These are phyloP conservation scores for Anodontia alba DNA, from an alignment of 2,888 invertebrate species.

Conservation along the genomic window DNA sequence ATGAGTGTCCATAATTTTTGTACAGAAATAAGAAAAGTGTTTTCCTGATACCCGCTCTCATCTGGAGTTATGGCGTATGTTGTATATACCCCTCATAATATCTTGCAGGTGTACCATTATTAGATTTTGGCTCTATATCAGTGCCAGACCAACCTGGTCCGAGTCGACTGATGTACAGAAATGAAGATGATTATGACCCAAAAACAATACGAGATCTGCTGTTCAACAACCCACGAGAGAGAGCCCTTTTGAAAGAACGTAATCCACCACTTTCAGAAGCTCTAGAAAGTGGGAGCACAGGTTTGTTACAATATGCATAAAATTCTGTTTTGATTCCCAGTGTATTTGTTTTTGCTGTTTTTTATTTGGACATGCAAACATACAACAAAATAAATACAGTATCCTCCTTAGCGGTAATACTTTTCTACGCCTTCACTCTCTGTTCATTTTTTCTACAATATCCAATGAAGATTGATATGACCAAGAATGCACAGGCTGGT, in stretches of 20 bases:
- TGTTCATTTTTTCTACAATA: too few relatives aligned
- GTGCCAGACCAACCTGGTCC: constrained; percentile 87
- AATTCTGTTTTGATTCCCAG: too few relatives aligned
- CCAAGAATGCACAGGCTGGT: too few relatives aligned
- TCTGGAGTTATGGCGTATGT: too few relatives aligned
- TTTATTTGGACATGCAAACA: too few relatives aligned
- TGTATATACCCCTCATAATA: too few relatives aligned
- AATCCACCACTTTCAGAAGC: constrained; percentile 97
- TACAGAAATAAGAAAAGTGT: too few relatives aligned
- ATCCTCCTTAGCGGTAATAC: neutral
- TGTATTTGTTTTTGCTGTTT: too few relatives aligned
- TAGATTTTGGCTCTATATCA: constrained; percentile 95
- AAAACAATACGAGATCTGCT: constrained; percentile 79
- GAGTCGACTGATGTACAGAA: constrained; percentile 22
- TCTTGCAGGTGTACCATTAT: constrained; percentile 80
- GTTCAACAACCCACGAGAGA: constrained; percentile 93
- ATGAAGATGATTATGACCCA: constrained; percentile 69
- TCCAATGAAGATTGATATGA: too few relatives aligned
- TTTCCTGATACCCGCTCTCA: too few relatives aligned
- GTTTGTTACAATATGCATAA: constrained; percentile 74
- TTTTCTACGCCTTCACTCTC: too few relatives aligned
- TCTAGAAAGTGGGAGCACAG: constrained; percentile 92
- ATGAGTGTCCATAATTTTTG: too few relatives aligned
- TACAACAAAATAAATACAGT: neutral
- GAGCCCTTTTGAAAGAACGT: constrained; percentile 95